phyloP scores from a whole-genome alignment of 2,797 vertebrate genomes.

The Myotis pilosus region DNA sequence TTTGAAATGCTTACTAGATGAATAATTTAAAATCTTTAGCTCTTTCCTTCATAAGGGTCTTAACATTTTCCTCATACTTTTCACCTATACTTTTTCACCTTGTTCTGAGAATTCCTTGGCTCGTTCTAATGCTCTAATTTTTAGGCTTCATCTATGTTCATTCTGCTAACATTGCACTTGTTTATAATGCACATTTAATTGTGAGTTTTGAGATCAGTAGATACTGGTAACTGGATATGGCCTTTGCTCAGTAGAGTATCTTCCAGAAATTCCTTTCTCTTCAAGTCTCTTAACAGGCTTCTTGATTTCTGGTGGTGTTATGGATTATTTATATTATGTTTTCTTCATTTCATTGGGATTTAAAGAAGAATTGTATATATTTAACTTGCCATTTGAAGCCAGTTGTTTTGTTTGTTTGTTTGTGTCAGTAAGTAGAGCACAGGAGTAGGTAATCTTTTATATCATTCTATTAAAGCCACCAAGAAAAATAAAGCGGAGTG shows the following conservation, averaged over 20 bases:
- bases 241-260: slow-evolving; percentile 6
- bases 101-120: slow-evolving; percentile 7
- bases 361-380: slow-evolving; percentile 27
- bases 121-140: slow-evolving; percentile 9
- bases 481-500: slow-evolving; percentile 29
- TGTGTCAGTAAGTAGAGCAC: background rate
- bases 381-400: slow-evolving; percentile 35
- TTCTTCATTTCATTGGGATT: slow-evolving; percentile 40
- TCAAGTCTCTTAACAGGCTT: background rate
- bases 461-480: background rate
- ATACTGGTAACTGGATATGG: background rate
- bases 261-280: slow-evolving; percentile 22
- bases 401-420: background rate
- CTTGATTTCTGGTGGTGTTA: background rate
- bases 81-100: background rate
- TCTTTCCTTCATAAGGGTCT: background rate
- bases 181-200: background rate
- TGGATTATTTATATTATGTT: background rate
- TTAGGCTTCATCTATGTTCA: background rate
- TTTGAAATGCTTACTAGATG: background rate
- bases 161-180: background rate
- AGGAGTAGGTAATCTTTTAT: slow-evolving; percentile 25
- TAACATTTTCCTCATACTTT: background rate
- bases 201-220: background rate
- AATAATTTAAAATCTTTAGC: slow-evolving; percentile 11